Evolutionary conservation across 2,113 vertebrate species (phyloP), one percentile per base, ranked within the genome.

Genomic region (Spea multiplicata): DNA sequence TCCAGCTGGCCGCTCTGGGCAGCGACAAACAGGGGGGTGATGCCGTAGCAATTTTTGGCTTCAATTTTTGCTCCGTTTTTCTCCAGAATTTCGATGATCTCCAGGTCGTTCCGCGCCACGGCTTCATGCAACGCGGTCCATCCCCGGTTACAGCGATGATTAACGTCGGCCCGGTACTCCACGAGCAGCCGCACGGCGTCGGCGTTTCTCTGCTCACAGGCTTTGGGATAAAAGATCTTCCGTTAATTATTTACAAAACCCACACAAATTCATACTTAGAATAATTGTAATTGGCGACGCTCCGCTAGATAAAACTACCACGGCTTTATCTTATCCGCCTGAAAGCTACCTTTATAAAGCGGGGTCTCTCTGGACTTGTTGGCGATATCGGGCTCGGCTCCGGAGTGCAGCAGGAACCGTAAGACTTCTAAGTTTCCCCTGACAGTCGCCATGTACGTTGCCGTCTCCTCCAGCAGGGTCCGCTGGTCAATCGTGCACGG

Each of bases 91-190:
- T 96, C 94, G 12, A 94, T 95, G 73, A 95, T 94, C 78, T 95
- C 92, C 83, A 97, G 70, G 59, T 94, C 95, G 13, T 95, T 94
- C 70, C 85, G 85, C 1, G 86, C 83, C 0, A 93, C 94, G 0
- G 96, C 93, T 84, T 98, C 96, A 0, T 99, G 97, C 55, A 99
- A 91, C 0, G 95, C 94, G 0, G 96, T 96, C 91, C 93, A 95
- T 13, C 96, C 96, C 6, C 92, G 89, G 82, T 92, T 93, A 79
- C 95, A 96, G 1, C 87, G 89, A 7, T 92, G 91, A 82, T 95
- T 95, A 47, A 94, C 89, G 0, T 86, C 87, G 0, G 90, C 95
- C 0, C 93, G 86, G 61, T 90, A 87, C 67, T 90, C 90, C 57
- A 99, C 83, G 81, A 99, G 83, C 0, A 87, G 46, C 4, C 89